Evolutionary conservation across 2,797 vertebrate genomes (phyloP).

Genomic region (Craterocephalus amniculus): DNA sequence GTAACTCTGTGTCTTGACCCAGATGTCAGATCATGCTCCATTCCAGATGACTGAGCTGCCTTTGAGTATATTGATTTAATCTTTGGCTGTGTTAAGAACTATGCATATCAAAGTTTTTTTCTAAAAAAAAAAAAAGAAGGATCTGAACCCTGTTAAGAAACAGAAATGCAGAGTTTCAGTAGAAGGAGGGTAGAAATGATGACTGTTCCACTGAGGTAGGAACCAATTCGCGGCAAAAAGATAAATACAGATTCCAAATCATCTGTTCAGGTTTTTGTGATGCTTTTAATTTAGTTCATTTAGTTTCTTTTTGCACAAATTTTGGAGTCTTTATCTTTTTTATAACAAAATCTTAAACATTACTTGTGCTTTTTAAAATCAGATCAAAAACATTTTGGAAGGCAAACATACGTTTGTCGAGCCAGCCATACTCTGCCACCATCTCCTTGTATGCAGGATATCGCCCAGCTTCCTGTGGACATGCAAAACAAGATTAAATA

Average conservation of each 20-base stretch:
- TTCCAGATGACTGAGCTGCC: slow-evolving; percentile 48
- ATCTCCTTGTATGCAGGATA: slow-evolving; percentile 98
- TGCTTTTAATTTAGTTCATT: background rate
- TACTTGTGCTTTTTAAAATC: background rate
- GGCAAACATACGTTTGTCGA: slow-evolving; percentile 88
- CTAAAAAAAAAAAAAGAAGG: slow-evolving; percentile 36
- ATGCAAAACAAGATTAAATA: slow-evolving; percentile 1
- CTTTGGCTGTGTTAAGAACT: slow-evolving; percentile 44
- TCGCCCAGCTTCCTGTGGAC: slow-evolving; percentile 90
- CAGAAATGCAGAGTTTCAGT: slow-evolving; percentile 26
- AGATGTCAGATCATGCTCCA: slow-evolving; percentile 53
- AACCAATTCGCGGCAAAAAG: slow-evolving; percentile 11
- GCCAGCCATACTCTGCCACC: slow-evolving; percentile 98
- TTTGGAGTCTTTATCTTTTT: background rate
- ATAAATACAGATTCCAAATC: background rate
- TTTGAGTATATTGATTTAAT: slow-evolving; percentile 56
- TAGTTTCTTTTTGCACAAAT: background rate
- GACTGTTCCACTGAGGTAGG: slow-evolving; percentile 3
- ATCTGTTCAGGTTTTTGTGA: slow-evolving; percentile 5
- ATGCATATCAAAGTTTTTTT: slow-evolving; percentile 36
- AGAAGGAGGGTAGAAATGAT: slow-evolving; percentile 16
- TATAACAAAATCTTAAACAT: background rate
- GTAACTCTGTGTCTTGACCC: slow-evolving; percentile 37
- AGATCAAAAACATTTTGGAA: background rate
- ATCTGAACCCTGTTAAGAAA: slow-evolving; percentile 24